Evolutionary conservation across 1,140 invertebrate species (phyloP).

Genomic region (Metaphire vulgaris): DNA sequence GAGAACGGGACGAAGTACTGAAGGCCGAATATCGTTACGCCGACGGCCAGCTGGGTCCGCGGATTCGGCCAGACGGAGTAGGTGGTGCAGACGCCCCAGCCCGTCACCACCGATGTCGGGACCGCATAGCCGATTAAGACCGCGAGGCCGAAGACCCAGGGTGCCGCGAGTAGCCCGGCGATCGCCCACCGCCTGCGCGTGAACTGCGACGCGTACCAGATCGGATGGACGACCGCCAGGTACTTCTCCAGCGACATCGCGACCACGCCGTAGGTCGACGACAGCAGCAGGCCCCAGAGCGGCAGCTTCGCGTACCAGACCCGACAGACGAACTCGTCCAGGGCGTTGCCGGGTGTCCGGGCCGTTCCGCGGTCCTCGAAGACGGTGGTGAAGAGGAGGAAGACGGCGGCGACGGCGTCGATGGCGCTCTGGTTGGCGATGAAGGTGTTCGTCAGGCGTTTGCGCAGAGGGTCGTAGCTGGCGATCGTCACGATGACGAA

Average conservation of each 20-base stretch:
- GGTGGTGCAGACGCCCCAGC: neutral
- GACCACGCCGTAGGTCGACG: conserved; percentile 26
- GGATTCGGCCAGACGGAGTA: neutral
- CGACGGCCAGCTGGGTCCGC: neutral
- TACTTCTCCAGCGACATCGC: conserved; percentile 24
- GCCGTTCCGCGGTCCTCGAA: neutral
- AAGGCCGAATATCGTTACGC: neutral
- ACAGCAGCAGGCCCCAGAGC: conserved; percentile 19
- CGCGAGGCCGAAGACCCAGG: conserved; percentile 10
- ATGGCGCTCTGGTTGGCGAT: conserved; percentile 19
- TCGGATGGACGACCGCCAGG: conserved; percentile 24
- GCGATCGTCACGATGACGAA: neutral
- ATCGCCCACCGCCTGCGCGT: neutral
- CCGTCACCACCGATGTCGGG: neutral
- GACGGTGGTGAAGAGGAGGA: conserved; percentile 12
- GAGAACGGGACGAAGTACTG: conserved; percentile 4
- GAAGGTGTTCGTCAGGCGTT: neutral
- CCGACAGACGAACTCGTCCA: conserved; percentile 21
- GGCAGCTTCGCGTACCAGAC: conserved; percentile 21
- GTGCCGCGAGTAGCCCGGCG: neutral
- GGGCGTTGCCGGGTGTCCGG: neutral
- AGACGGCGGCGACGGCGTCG: conserved; percentile 21
- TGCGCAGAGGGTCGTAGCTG: neutral
- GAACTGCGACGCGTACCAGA: conserved; percentile 23
- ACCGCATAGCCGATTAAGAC: conserved; percentile 4